phyloP scores from a whole-genome alignment of 2,797 vertebrate genomes.

The Graptemys geographica region DNA sequence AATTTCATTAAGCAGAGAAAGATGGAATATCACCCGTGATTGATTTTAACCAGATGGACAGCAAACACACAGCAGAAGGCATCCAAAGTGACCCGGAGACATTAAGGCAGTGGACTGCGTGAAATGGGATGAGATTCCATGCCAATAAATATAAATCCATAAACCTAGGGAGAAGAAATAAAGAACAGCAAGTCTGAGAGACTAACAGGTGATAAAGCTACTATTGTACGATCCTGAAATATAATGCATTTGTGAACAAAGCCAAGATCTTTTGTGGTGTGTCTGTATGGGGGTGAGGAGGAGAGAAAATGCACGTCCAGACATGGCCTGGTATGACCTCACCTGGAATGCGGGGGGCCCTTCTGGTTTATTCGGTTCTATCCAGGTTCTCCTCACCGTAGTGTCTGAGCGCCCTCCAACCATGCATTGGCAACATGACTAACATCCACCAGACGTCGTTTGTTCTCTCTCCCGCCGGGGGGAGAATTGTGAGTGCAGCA shows the following conservation, averaged over 20 bases:
- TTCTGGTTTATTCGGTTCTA: not conserved
- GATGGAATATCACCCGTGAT: not conserved
- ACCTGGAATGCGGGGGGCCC: accelerated
- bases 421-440: accelerated
- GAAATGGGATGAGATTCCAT: not conserved
- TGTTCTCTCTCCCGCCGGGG: not conserved
- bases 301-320: accelerated
- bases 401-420: not conserved
- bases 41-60: constrained; percentile 15
- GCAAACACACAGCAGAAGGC: not conserved
- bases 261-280: not conserved
- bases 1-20: constrained; percentile 56
- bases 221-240: not conserved
- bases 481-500: accelerated
- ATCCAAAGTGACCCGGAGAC: not conserved
- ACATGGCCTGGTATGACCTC: not conserved
- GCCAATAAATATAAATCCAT: constrained; percentile 8
- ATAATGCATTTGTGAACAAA: not conserved
- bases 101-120: not conserved
- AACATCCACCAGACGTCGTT: accelerated
- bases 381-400: accelerated
- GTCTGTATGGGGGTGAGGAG: accelerated
- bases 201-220: not conserved
- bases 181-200: not conserved
- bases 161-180: not conserved